Base-by-base conservation (phyloP, 1,140 invertebrate species). In the Saccostrea cuccullata region DNA sequence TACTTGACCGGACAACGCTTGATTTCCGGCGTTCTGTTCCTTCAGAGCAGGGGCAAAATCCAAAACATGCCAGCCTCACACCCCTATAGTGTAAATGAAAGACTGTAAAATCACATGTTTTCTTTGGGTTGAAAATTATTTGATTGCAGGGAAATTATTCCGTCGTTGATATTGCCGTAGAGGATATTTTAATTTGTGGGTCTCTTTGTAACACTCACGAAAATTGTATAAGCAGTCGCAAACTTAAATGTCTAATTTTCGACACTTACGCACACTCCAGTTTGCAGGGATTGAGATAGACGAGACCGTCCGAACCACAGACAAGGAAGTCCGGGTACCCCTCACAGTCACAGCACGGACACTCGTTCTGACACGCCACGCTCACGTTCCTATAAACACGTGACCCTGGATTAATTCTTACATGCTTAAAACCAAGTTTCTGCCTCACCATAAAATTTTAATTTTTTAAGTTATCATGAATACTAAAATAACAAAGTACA, bases 321-420 rank as follows among this genome's bases (percentile, higher is more conserved):
- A 86, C 60, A 15, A 17, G 26, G 30, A 26, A 40, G 2, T 73
- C 70, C 0, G 60, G 84, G 15, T 86, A 47, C 67, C 36, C 26
- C 40, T 15, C 17, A 15, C 26, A 17, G 23, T 60, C 23, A 86
- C 84, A 86, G n/a, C 84, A 86, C 11, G 84, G 84, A n/a, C 84
- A 86, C 13, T 67, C 17, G 13, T 86, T 30, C 15, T 86, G 12
- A 40, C 84, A 86, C 30, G 36, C 20, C n/a, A 86, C 60, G 20
- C 23, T 47, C 6, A 86, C 40, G 11, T 86, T 70, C 40, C 84
- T 86, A 55, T 73, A 26, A 73, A 73, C 15, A 64, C 17, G n/a
- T 20, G 17, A 17, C 13, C 0, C 58, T 20, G 0, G 13, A 64
- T 6, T 47, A 47, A 47, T 47, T 47, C 47, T 47, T 2, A 36